Percentiles rank a stretch among this genome's conserved stretches.
These are phyloP conservation scores for Syrrhaptes paradoxus DNA, from an alignment of 2,113 vertebrate species.

Conservation along the genomic window DNA sequence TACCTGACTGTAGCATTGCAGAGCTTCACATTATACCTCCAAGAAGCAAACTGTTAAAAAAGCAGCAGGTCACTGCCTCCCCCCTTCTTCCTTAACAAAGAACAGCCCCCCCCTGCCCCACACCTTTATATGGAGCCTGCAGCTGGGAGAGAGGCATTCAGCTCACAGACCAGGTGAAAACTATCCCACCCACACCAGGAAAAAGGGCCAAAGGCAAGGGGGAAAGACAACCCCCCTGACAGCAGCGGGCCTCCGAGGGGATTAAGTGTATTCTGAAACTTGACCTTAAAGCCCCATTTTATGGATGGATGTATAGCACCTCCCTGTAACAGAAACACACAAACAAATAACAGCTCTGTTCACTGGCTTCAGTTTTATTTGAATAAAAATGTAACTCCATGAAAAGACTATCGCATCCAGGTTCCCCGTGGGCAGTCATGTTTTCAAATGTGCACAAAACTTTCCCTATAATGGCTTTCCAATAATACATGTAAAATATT, in stretches of 20 bases:
- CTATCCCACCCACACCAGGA: fast-evolving
- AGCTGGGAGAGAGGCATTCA: neutral
- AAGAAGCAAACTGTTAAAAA: neutral
- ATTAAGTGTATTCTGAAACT: neutral
- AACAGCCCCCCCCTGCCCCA: fast-evolving
- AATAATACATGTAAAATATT: neutral
- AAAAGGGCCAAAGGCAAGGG: neutral
- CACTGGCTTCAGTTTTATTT: neutral
- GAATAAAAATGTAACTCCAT: neutral
- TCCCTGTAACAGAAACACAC: neutral
- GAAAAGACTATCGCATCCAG: neutral
- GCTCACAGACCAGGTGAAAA: neutral
- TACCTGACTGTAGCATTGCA: fast-evolving
- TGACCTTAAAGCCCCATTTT: neutral
- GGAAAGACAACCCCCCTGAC: neutral
- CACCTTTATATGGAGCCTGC: fast-evolving
- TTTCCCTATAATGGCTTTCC: too few species aligned
- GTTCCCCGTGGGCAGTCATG: fast-evolving
- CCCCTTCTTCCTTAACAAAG: neutral
- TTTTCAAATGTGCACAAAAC: neutral
- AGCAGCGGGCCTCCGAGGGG: neutral
- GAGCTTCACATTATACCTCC: fast-evolving
- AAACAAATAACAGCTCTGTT: neutral
- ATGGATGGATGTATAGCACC: fast-evolving
- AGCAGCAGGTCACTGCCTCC: neutral